Evolutionary conservation across 1,140 invertebrate species (phyloP).

Genomic region (Portunus trituberculatus): DNA sequence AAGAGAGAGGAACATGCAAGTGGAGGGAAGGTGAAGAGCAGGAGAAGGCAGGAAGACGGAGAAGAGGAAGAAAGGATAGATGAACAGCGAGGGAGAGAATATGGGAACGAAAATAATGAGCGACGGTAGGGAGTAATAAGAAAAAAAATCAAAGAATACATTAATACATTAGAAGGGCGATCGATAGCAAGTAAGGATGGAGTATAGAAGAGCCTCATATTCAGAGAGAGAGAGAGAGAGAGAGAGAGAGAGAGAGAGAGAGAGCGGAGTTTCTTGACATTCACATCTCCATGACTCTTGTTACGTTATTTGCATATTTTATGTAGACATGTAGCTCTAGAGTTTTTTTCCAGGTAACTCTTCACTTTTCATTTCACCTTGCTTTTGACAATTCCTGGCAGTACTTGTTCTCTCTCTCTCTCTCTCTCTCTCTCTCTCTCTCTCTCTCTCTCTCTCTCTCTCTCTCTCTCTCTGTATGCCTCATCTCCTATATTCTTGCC

Average conservation of each 20-base stretch:
- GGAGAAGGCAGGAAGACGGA: neutral
- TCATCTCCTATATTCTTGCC: neutral
- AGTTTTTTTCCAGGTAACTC: neutral
- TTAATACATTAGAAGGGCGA: neutral
- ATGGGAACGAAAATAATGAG: neutral
- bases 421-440: neutral
- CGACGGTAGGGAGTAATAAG: neutral
- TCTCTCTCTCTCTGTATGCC: neutral
- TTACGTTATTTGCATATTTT: neutral
- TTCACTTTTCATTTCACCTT: neutral
- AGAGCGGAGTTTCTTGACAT: neutral
- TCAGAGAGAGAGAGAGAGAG: neutral
- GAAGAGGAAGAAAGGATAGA: neutral
- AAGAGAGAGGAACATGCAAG: neutral
- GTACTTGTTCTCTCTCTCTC: neutral
- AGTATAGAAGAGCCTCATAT: no score
- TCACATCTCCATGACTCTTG: neutral
- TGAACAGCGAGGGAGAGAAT: conserved; percentile 1
- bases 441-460: conserved; percentile 14
- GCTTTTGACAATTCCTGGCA: neutral
- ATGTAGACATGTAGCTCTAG: neutral
- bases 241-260: conserved; percentile 5
- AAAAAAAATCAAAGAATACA: conserved; percentile 15
- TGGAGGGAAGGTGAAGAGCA: neutral
- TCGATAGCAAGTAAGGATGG: neutral